phyloP scores from a whole-genome alignment of 2,113 vertebrate species.

The Hipposideros armiger region DNA sequence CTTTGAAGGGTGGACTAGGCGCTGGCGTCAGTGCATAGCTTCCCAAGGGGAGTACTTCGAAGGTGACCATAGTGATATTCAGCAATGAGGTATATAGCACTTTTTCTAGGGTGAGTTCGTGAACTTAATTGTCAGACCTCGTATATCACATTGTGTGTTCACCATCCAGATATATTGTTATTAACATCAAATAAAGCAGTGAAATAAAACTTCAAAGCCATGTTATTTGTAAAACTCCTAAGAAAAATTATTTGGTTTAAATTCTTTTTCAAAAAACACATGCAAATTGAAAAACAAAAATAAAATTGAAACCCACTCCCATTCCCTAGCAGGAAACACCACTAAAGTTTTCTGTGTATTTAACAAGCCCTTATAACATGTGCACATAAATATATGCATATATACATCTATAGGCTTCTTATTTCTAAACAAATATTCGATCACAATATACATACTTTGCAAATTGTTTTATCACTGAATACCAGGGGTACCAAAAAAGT shows the following conservation, averaged over 20 bases:
- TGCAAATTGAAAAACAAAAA: not conserved
- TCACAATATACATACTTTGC: not conserved
- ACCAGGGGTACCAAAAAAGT: too few species aligned
- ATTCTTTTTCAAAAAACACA: not conserved
- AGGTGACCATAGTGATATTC: too few species aligned
- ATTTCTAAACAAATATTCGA: not conserved
- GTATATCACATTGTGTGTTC: too few species aligned
- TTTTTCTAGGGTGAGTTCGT: too few species aligned
- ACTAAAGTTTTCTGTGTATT: not conserved
- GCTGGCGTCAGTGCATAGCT: too few species aligned
- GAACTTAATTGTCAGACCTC: too few species aligned
- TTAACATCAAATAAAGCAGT: not conserved
- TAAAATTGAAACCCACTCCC: not conserved
- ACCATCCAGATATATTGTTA: not conserved
- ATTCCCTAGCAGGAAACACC: not conserved
- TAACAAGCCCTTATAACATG: not conserved
- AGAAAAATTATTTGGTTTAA: not conserved
- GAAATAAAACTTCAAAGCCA: conserved; percentile 13
- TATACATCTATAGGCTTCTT: not conserved
- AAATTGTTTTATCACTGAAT: not conserved
- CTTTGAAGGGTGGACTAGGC: too few species aligned
- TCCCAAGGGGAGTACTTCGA: too few species aligned
- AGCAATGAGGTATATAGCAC: too few species aligned
- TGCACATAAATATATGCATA: not conserved
- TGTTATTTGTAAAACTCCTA: conserved; percentile 44